Evolutionary conservation across 2,113 vertebrate species (phyloP).

Genomic region (Callaeas wilsoni): DNA sequence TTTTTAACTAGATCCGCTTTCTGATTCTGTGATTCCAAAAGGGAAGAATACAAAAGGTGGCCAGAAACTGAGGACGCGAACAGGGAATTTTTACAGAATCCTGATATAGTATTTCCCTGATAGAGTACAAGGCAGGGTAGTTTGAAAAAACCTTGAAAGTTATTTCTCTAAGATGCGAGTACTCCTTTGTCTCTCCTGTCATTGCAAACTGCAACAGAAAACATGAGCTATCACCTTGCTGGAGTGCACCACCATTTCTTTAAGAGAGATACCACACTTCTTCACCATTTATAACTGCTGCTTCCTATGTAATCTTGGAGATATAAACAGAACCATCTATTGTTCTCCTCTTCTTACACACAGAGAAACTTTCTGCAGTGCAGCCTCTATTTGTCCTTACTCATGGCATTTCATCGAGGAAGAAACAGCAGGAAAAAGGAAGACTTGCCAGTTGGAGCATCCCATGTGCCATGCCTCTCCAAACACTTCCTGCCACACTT

Average conservation of each 20-base stretch:
- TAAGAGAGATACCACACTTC: neutral
- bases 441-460: rapidly evolving
- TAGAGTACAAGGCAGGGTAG: neutral
- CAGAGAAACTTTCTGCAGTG: neutral
- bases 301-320: neutral
- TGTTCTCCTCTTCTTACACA: neutral
- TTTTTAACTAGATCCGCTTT: neutral
- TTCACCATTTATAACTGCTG: neutral
- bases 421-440: neutral
- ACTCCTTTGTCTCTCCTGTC: neutral
- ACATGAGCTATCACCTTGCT: neutral
- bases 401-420: neutral
- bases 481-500: neutral
- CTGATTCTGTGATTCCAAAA: neutral
- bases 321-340: neutral
- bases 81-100: neutral
- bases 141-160: neutral
- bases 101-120: neutral
- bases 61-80: neutral
- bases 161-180: neutral
- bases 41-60: neutral
- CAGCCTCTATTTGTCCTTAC: neutral
- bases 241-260: neutral
- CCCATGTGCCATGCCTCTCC: too few species aligned
- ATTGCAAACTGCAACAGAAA: neutral